phyloP scores from a whole-genome alignment of 2,888 invertebrate species.

The Philaethria dido region DNA sequence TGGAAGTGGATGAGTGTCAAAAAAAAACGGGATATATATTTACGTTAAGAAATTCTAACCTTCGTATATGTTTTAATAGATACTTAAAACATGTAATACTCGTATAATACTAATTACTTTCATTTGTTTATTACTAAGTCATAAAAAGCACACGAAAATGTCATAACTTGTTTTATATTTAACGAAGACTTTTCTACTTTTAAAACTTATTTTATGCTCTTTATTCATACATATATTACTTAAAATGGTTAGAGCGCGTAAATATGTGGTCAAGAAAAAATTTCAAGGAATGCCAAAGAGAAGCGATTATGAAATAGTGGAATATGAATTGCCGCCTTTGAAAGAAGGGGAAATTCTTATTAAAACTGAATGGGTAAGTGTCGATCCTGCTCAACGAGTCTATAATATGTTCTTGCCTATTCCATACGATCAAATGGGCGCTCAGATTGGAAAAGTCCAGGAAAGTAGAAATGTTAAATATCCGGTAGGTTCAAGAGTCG shows the following conservation, averaged over 20 bases:
- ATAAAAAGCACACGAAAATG: slow-evolving; percentile 10
- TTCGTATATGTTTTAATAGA: not conserved
- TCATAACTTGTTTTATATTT: not conserved
- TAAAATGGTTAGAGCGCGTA: slow-evolving; percentile 71
- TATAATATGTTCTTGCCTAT: slow-evolving; percentile 41
- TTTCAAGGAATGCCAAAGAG: slow-evolving; percentile 84
- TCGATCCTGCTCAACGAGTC: slow-evolving; percentile 56
- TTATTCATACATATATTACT: not conserved
- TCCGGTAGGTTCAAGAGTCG: slow-evolving; percentile 84
- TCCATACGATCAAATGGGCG: slow-evolving; percentile 54
- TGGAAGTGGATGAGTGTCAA: too few relatives aligned
- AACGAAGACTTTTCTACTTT: not conserved
- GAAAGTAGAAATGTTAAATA: slow-evolving; percentile 84
- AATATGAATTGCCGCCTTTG: slow-evolving; percentile 83
- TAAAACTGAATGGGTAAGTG: slow-evolving; percentile 57
- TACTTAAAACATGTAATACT: not conserved
- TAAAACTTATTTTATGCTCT: not conserved
- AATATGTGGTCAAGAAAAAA: slow-evolving; percentile 80
- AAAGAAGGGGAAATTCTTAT: slow-evolving; percentile 78
- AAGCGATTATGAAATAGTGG: slow-evolving; percentile 82
- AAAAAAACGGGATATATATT: too few relatives aligned
- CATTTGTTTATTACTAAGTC: not conserved
- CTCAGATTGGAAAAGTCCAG: slow-evolving; percentile 70
- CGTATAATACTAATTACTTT: not conserved
- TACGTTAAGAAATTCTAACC: not conserved